Conservation (phyloP, 1,140 invertebrate genomes). For the Calliopsis andreniformis region DNA sequence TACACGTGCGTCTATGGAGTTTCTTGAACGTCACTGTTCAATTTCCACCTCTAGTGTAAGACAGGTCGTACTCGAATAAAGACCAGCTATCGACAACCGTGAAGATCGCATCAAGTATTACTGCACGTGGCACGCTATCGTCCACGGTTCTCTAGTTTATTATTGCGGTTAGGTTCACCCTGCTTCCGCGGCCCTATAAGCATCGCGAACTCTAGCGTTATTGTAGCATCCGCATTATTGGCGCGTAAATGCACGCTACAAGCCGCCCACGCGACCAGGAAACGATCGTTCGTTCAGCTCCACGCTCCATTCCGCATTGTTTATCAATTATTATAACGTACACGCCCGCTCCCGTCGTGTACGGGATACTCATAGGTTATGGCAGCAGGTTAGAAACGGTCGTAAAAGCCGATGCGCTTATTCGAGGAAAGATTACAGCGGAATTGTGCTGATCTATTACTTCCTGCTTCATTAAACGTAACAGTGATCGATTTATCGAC, state of each 20-base stretch:
- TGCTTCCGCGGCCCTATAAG: constrained; percentile 39
- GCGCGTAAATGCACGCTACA: constrained; percentile 52
- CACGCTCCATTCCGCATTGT: constrained; percentile 64
- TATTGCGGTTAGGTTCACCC: constrained; percentile 42
- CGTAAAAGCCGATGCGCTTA: neutral
- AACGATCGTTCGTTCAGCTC: constrained; percentile 49
- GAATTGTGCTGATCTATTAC: neutral
- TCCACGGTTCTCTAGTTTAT: constrained; percentile 36
- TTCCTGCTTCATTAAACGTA: neutral
- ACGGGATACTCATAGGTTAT: constrained; percentile 8
- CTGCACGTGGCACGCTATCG: constrained; percentile 22
- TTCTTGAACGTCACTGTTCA: neutral
- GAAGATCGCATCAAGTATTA: constrained; percentile 20
- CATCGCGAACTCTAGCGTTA: constrained; percentile 41
- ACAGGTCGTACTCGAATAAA: constrained; percentile 5
- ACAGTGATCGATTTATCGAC: neutral
- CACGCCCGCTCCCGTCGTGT: constrained; percentile 26
- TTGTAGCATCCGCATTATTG: constrained; percentile 53
- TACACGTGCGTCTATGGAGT: no score
- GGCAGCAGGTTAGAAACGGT: constrained; percentile 13
- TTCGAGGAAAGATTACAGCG: neutral
- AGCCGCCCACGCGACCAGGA: constrained; percentile 69
- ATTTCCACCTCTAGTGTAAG: neutral
- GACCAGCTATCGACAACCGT: constrained; percentile 3
- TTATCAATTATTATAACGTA: constrained; percentile 71